phyloP scores from a whole-genome alignment of 2,888 invertebrate genomes.

The Charanyca ferruginea region DNA sequence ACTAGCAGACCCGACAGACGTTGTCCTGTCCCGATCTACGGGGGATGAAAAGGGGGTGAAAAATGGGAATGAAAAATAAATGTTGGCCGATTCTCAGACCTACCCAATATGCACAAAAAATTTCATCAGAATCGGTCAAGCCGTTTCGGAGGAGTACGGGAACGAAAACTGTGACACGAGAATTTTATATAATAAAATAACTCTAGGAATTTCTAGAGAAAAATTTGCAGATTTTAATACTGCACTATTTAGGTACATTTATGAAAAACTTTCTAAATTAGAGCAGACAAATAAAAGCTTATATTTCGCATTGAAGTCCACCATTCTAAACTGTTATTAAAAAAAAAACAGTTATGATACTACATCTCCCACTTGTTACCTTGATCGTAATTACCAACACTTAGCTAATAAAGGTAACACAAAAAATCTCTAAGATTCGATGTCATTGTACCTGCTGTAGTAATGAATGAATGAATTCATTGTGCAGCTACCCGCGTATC shows the following conservation, averaged over 20 bases:
- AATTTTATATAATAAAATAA: constrained; percentile 46
- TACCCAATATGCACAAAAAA: too few species aligned
- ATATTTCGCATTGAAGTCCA: background rate
- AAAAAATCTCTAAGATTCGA: constrained; percentile 64
- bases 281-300: background rate
- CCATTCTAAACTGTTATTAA: background rate
- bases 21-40: too few species aligned
- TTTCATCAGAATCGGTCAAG: too few species aligned
- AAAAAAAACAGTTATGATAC: constrained; percentile 12
- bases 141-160: too few species aligned
- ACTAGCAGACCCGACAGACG: too few species aligned
- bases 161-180: too few species aligned
- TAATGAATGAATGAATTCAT: constrained; percentile 77
- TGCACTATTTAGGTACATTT: background rate
- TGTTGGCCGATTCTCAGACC: too few species aligned
- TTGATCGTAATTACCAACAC: constrained; percentile 56
- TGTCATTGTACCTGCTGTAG: constrained; percentile 71
- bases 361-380: constrained; percentile 39
- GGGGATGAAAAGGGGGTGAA: too few species aligned
- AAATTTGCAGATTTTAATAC: background rate
- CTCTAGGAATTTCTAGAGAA: constrained; percentile 11
- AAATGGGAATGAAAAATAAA: too few species aligned
- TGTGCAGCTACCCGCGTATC: constrained; percentile 69
- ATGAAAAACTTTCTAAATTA: background rate
- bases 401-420: constrained; percentile 45